Conservation (phyloP, 2,113 vertebrate species). For the Halichoeres trimaculatus region DNA sequence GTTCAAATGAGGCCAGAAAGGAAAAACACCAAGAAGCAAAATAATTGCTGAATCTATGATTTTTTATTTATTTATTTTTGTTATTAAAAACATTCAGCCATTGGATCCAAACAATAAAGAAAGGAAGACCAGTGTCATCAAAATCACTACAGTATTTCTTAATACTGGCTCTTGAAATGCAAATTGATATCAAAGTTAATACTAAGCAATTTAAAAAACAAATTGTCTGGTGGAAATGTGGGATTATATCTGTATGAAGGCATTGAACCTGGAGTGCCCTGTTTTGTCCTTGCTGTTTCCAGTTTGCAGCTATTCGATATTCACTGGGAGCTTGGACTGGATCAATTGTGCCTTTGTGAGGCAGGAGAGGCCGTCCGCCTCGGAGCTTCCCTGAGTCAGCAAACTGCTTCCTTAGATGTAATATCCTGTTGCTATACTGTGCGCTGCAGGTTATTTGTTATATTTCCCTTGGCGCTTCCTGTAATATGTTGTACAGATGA, state of each 20-base stretch:
- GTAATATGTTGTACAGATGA: slow-evolving; percentile 63
- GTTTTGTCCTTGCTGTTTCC: slow-evolving; percentile 32
- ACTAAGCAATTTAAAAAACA: slow-evolving; percentile 12
- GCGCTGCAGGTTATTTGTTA: slow-evolving; percentile 74
- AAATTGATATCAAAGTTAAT: neutral
- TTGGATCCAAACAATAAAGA: slow-evolving; percentile 14
- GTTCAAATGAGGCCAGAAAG: slow-evolving; percentile 4
- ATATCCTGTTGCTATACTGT: slow-evolving; percentile 73
- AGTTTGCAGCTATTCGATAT: slow-evolving; percentile 41
- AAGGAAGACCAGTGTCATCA: slow-evolving; percentile 8
- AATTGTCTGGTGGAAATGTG: neutral
- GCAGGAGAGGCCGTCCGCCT: slow-evolving; percentile 56
- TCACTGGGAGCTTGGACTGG: slow-evolving; percentile 51
- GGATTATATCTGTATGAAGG: slow-evolving; percentile 23
- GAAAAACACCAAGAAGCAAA: no score
- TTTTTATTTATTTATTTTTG: no score
- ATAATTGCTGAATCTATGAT: no score
- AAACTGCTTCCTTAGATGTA: slow-evolving; percentile 67
- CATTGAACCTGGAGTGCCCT: slow-evolving; percentile 15
- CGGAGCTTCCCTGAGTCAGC: slow-evolving; percentile 77
- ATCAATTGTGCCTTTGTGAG: slow-evolving; percentile 62
- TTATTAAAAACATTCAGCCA: neutral
- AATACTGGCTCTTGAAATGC: slow-evolving; percentile 27
- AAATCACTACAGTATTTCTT: neutral
- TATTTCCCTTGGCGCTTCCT: slow-evolving; percentile 69